Evolutionary conservation across 2,113 vertebrate genomes (phyloP).

Genomic region (Notothenia coriiceps): DNA sequence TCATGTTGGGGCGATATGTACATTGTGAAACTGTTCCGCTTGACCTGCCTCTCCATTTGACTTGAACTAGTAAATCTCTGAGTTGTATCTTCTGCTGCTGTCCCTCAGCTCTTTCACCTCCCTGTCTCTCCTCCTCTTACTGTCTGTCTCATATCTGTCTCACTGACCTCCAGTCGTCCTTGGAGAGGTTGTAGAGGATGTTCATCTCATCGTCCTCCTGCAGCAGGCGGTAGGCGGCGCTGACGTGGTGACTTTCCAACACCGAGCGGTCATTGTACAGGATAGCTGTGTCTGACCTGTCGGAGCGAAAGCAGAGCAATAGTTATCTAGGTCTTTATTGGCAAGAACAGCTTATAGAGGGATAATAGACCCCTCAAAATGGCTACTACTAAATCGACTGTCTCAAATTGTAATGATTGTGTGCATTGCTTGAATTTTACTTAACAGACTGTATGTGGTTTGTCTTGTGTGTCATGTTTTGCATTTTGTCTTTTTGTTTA

Average conservation of each 20-base stretch:
- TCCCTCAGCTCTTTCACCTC: conserved; percentile 9
- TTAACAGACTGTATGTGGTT: too few species aligned
- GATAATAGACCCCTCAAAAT: neutral
- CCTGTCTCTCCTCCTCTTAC: neutral
- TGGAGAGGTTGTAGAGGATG: conserved; percentile 97
- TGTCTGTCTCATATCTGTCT: neutral
- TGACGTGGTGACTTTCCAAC: conserved; percentile 97
- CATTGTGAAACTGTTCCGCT: neutral
- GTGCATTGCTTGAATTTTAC: too few species aligned
- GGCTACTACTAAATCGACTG: too few species aligned
- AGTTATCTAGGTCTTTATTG: neutral
- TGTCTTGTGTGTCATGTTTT: too few species aligned
- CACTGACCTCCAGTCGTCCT: conserved; percentile 98
- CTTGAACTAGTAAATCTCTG: neutral
- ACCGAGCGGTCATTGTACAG: conserved; percentile 97
- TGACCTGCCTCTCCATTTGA: neutral
- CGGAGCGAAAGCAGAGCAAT: conserved; percentile 5
- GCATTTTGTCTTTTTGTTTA: too few species aligned
- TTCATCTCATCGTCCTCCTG: conserved; percentile 99
- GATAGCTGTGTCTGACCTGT: conserved; percentile 96
- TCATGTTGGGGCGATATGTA: neutral
- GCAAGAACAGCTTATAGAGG: neutral
- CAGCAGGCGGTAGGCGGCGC: conserved; percentile 93
- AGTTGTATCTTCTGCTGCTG: conserved; percentile 7
- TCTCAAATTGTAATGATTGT: too few species aligned